Evolutionary conservation across 2,113 vertebrate genomes (phyloP).

Genomic region (Madoqua kirkii): DNA sequence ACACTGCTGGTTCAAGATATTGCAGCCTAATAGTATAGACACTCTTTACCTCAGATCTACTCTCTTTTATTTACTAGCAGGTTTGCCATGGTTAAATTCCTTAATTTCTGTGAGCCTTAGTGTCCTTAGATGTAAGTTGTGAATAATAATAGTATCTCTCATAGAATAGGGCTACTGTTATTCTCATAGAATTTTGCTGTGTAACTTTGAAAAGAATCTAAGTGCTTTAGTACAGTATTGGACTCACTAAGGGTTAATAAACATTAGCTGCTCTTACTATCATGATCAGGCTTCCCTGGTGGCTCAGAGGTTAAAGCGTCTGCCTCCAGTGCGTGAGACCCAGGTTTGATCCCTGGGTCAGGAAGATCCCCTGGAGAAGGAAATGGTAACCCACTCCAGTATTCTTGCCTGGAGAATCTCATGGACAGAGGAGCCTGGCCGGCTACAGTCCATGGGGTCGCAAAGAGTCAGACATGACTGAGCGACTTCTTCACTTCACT

Average conservation of each 20-base stretch:
- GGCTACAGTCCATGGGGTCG: too few relatives aligned
- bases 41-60: neutral
- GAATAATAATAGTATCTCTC: neutral
- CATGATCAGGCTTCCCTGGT: too few relatives aligned
- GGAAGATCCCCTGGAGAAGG: too few relatives aligned
- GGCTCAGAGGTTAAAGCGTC: too few relatives aligned
- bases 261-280: neutral
- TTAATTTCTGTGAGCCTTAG: neutral
- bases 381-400: too few relatives aligned
- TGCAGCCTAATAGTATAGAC: neutral
- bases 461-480: too few relatives aligned
- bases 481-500: too few relatives aligned
- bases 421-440: too few relatives aligned
- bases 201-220: neutral
- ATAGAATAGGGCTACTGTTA: neutral
- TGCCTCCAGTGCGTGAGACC: too few relatives aligned
- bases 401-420: too few relatives aligned
- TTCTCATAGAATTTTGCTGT: neutral
- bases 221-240: neutral
- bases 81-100: neutral
- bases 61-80: neutral
- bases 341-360: too few relatives aligned
- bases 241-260: neutral
- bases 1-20: neutral
- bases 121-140: neutral